Percentiles rank a stretch among this genome's conserved stretches.
These are phyloP conservation scores for Andrena praecox DNA, from an alignment of 2,888 invertebrate species.

Conservation along the genomic window DNA sequence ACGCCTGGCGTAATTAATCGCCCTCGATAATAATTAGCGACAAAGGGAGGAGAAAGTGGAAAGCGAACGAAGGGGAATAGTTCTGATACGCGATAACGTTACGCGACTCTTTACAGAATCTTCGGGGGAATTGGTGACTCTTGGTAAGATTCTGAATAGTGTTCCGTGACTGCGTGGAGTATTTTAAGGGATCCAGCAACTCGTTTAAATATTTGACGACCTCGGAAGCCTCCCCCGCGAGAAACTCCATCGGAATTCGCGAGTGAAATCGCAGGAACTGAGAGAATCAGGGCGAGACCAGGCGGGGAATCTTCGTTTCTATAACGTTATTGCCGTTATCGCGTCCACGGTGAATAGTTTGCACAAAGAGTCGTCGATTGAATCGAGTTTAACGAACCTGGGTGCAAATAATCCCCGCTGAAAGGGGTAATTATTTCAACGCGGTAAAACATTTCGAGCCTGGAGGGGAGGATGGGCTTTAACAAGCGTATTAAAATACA, in stretches of 20 bases:
- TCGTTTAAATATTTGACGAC: neutral
- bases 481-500: slow-evolving; percentile 51
- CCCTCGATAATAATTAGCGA: neutral
- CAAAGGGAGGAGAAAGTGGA: neutral
- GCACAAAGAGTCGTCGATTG: slow-evolving; percentile 45
- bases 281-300: neutral
- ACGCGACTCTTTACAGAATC: neutral
- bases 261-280: neutral
- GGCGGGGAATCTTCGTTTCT: slow-evolving; percentile 34
- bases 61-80: neutral
- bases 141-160: neutral
- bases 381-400: slow-evolving; percentile 66
- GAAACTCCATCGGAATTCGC: neutral
- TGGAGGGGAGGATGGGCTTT: slow-evolving; percentile 2
- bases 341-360: slow-evolving; percentile 30
- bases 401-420: slow-evolving; percentile 27
- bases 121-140: neutral
- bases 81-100: neutral
- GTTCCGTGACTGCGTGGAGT: neutral
- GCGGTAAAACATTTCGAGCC: slow-evolving; percentile 35
- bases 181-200: neutral
- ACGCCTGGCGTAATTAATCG: slow-evolving; percentile 14
- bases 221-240: neutral
- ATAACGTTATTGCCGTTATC: slow-evolving; percentile 38
- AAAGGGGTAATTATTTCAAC: slow-evolving; percentile 57